A percentile compares a stretch with the other conserved stretches of the same genome.
phyloP scores from a whole-genome alignment of 2,888 invertebrate species.

The Lycia hirtaria region DNA sequence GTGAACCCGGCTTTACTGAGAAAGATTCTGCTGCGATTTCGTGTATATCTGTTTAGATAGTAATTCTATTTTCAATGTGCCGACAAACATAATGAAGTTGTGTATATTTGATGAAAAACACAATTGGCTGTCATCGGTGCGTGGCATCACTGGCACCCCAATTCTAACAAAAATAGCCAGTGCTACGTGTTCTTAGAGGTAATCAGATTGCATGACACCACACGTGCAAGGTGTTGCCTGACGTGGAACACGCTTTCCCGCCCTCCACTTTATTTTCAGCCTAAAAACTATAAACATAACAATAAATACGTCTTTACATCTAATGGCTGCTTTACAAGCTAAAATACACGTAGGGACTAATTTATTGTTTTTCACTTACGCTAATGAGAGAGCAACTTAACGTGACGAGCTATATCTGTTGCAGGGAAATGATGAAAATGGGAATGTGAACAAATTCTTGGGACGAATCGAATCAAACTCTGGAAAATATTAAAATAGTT shows the following conservation, averaged over 20 bases:
- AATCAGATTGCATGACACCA: slow-evolving; percentile 76
- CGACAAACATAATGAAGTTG: slow-evolving; percentile 35
- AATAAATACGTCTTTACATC: slow-evolving; percentile 66
- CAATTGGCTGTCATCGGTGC: slow-evolving; percentile 42
- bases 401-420: slow-evolving; percentile 19
- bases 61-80: slow-evolving; percentile 39
- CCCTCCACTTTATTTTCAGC: slow-evolving; percentile 75
- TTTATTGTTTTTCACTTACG: slow-evolving; percentile 47
- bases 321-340: slow-evolving; percentile 57
- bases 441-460: no score
- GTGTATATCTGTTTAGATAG: no score
- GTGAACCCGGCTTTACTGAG: no score
- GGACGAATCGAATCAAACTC: no score
- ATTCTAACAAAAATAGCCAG: slow-evolving; percentile 64
- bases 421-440: no score
- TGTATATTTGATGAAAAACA: slow-evolving; percentile 46
- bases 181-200: slow-evolving; percentile 59
- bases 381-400: slow-evolving; percentile 40
- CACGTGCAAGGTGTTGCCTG: slow-evolving; percentile 78
- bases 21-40: no score
- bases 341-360: slow-evolving; percentile 45
- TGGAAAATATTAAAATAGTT: no score
- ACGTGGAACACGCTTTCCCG: slow-evolving; percentile 67
- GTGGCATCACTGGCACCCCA: slow-evolving; percentile 50
- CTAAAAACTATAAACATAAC: slow-evolving; percentile 63